A percentile compares a stretch with the other conserved stretches of the same genome.
Evolutionary conservation across 2,797 vertebrate species (phyloP).

Genomic region (Natrix natrix): DNA sequence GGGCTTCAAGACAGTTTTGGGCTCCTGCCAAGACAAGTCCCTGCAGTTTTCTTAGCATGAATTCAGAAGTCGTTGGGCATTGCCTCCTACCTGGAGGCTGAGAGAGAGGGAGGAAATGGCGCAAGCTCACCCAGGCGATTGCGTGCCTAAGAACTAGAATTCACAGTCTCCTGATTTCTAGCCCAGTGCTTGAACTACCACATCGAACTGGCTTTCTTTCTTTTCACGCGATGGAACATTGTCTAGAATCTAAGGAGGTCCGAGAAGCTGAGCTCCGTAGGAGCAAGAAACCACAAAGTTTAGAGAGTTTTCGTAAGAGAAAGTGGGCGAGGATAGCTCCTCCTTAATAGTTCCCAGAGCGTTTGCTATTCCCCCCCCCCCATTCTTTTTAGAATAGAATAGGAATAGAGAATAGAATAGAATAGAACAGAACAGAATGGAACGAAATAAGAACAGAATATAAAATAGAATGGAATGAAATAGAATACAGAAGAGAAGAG

Average conservation of each 20-base stretch:
- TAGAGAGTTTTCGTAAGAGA: not conserved
- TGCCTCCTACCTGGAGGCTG: not conserved
- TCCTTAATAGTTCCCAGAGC: not conserved
- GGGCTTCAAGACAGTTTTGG: not conserved
- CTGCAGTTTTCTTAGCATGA: not conserved
- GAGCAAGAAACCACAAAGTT: not conserved
- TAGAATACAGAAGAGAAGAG: too few species aligned
- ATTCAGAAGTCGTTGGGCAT: not conserved
- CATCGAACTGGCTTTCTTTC: not conserved
- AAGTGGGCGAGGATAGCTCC: not conserved
- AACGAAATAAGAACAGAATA: too few species aligned
- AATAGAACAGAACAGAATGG: too few species aligned
- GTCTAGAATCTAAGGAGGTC: not conserved
- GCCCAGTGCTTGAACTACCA: not conserved
- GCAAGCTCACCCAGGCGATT: not conserved
- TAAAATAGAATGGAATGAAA: too few species aligned
- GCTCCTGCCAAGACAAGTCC: not conserved
- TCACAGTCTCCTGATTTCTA: not conserved
- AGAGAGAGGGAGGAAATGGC: not conserved
- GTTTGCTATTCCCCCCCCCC: too few species aligned
- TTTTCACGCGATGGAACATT: accelerated
- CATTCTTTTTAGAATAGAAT: too few species aligned
- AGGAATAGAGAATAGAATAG: too few species aligned
- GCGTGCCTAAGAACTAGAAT: not conserved
- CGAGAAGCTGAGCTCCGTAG: not conserved